Evolutionary conservation across 2,113 vertebrate species (phyloP).

Genomic region (Sigmodon hispidus): DNA sequence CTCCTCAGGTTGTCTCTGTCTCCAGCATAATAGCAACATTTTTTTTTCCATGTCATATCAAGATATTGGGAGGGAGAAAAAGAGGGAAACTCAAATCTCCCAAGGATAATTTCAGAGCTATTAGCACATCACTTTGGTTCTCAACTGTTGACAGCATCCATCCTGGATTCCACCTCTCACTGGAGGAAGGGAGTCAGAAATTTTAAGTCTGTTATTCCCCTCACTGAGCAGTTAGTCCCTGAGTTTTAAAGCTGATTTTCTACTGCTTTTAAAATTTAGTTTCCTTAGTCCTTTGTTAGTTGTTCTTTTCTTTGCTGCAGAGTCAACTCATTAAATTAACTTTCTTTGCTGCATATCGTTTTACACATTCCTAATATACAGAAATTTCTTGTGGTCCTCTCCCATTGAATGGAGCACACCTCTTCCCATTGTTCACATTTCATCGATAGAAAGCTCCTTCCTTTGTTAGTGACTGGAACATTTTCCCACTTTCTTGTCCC

Average conservation of each 20-base stretch:
- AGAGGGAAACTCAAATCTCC: neutral
- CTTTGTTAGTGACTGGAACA: neutral
- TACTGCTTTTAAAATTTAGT: neutral
- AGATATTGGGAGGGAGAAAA: neutral
- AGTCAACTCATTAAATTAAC: neutral
- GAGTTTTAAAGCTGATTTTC: neutral
- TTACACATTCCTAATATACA: neutral
- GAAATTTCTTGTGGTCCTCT: neutral
- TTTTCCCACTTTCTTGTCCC: neutral
- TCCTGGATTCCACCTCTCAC: neutral
- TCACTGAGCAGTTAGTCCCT: neutral
- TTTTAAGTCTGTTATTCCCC: neutral
- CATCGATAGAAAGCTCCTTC: neutral
- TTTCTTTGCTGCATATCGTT: neutral
- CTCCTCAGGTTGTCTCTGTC: neutral
- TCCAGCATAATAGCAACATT: neutral
- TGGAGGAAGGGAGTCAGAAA: neutral
- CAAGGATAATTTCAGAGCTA: neutral
- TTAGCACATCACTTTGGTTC: neutral
- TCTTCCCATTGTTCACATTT: neutral
- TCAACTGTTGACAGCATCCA: neutral
- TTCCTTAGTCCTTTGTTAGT: neutral
- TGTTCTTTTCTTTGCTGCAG: neutral
- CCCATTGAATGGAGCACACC: neutral
- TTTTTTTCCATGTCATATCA: neutral